Conservation (phyloP, 2,113 vertebrate species). For the Cercocebus atys region DNA sequence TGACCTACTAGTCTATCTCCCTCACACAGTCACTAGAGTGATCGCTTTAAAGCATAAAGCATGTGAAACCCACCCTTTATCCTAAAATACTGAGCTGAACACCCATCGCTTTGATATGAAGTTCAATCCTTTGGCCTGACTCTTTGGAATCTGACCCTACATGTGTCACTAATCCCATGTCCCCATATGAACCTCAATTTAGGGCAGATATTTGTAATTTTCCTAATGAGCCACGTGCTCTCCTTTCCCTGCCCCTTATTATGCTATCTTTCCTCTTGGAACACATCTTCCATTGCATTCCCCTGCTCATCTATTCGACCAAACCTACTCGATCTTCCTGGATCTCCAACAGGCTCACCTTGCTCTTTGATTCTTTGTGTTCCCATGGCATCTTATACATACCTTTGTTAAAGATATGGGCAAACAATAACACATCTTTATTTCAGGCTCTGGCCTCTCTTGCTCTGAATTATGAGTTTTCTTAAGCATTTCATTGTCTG, state of each 20-base stretch:
- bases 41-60: slow-evolving; percentile 11
- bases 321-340: not conserved
- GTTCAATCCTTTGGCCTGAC: not conserved
- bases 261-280: not conserved
- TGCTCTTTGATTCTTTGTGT: not conserved
- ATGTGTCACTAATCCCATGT: not conserved
- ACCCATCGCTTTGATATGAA: not conserved
- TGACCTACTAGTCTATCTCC: not conserved
- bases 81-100: not conserved
- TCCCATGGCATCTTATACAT: not conserved
- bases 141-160: not conserved
- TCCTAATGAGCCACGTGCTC: fast-evolving
- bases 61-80: not conserved
- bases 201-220: not conserved
- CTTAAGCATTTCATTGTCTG: not conserved
- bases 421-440: not conserved
- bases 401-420: not conserved
- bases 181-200: not conserved
- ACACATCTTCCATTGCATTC: not conserved
- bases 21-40: not conserved
- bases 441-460: not conserved
- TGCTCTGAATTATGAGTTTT: not conserved
- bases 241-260: not conserved
- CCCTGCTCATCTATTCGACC: not conserved
- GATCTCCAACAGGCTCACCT: not conserved